Evolutionary conservation across 2,113 vertebrate genomes (phyloP).

Genomic region (Anguilla rostrata): DNA sequence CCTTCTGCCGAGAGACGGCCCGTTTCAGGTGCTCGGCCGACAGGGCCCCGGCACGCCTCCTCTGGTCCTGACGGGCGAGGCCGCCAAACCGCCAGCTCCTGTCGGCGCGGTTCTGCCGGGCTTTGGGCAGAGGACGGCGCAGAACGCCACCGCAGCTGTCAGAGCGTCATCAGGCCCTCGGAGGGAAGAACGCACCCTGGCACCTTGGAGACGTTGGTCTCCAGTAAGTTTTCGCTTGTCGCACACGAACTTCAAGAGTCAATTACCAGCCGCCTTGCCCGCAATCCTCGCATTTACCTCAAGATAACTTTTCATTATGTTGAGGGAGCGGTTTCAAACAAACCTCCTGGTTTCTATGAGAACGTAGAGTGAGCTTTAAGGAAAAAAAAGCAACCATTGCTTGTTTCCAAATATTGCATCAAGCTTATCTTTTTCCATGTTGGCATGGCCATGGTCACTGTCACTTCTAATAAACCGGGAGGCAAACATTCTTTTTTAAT

Average conservation of each 20-base stretch:
- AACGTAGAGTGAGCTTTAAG: neutral
- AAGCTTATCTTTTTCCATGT: neutral
- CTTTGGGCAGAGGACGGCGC: neutral
- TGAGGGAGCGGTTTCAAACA: neutral
- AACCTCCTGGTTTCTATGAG: neutral
- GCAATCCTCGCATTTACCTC: neutral
- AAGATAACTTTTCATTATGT: neutral
- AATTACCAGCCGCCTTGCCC: conserved; percentile 28
- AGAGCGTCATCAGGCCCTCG: neutral
- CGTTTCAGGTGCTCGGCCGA: no score
- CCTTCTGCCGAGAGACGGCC: no score
- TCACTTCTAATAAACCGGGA: neutral
- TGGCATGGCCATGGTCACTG: neutral
- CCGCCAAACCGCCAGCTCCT: neutral
- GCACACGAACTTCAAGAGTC: conserved; percentile 14
- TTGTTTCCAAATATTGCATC: neutral
- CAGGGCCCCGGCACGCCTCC: no score
- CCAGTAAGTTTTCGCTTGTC: conserved; percentile 25
- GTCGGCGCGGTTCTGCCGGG: neutral
- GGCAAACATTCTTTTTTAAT: neutral
- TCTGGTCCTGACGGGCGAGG: neutral
- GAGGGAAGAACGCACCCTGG: neutral
- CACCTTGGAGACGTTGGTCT: neutral
- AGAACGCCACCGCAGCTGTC: neutral
- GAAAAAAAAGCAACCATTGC: neutral